A percentile compares a stretch with the other conserved stretches of the same genome.
phyloP scores from a whole-genome alignment of 2,113 vertebrate genomes.

The Datnioides undecimradiatus region DNA sequence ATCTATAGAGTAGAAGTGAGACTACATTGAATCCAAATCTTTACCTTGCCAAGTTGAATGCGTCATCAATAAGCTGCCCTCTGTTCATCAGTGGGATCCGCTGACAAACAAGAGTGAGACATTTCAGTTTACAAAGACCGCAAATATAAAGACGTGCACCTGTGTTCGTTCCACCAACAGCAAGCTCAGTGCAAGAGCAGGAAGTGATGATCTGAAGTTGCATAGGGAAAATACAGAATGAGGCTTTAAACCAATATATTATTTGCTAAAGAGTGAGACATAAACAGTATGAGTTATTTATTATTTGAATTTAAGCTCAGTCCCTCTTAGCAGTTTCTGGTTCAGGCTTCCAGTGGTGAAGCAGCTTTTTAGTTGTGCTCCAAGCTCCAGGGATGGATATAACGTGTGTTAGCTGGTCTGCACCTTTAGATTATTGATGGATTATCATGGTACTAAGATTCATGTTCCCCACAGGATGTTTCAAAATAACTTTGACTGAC shows the following conservation, averaged over 20 bases:
- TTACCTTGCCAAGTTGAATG: slow-evolving; percentile 91
- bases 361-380: neutral
- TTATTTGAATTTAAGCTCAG: too few species aligned
- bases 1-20: neutral
- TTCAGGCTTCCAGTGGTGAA: too few species aligned
- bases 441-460: neutral
- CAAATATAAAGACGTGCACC: neutral
- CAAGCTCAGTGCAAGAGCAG: neutral
- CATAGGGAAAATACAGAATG: neutral
- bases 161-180: neutral
- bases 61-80: slow-evolving; percentile 90
- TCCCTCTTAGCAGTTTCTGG: neutral
- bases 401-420: neutral
- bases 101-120: slow-evolving; percentile 74
- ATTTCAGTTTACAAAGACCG: neutral
- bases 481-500: neutral
- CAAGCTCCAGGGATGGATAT: neutral
- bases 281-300: too few species aligned
- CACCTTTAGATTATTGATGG: neutral
- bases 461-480: neutral
- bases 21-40: neutral
- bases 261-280: too few species aligned
- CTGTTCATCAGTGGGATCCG: slow-evolving; percentile 89
- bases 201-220: neutral
- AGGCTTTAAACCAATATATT: neutral